Base-by-base conservation (phyloP, 92 coral and sea anemone genomes). In the Micromussa lordhowensis region DNA sequence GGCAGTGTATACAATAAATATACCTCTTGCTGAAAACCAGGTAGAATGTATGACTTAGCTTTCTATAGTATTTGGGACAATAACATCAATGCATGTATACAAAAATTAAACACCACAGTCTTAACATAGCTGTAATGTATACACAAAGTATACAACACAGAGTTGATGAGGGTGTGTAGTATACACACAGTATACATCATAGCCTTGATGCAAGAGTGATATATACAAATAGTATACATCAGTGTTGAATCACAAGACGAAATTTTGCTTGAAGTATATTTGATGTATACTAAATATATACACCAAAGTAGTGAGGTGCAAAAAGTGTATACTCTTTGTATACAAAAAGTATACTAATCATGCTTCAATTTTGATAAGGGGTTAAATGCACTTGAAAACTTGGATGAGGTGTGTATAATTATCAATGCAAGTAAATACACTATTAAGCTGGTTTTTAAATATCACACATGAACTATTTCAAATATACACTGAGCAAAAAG, bases 281-380 rank as follows among this genome's bases (percentile, higher is more conserved):
- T 74, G 78, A 74, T 74, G 78, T 74, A 38, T 74, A 74, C 78
- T 74, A 74, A 74, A 35, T 74, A 74, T 35, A 19, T 74, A 35
- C 78, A 74, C 78, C 21, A 6, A 0, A 35, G 26, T n/a, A 34
- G n/a, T 74, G 78, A 0, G 22, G 53, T 74, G 15, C n/a, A n/a
- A n/a, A n/a, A n/a, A n/a, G n/a, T n/a, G n/a, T n/a, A n/a, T n/a
- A n/a, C n/a, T n/a, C n/a, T n/a, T n/a, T n/a, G n/a, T n/a, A n/a
- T n/a, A n/a, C n/a, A n/a, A n/a, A n/a, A n/a, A n/a, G n/a, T n/a
- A 74, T 9, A 74, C 21, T 38, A 51, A 34, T 9, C 34, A 74
- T 51, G 6, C 48, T 74, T 74, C 17, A 24, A 36, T 36, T 36
- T 36, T 36, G 40, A 36, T n/a, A n/a, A n/a, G n/a, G n/a, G n/a